Conservation (phyloP, 2,888 invertebrate species). For the Hypena proboscidalis region DNA sequence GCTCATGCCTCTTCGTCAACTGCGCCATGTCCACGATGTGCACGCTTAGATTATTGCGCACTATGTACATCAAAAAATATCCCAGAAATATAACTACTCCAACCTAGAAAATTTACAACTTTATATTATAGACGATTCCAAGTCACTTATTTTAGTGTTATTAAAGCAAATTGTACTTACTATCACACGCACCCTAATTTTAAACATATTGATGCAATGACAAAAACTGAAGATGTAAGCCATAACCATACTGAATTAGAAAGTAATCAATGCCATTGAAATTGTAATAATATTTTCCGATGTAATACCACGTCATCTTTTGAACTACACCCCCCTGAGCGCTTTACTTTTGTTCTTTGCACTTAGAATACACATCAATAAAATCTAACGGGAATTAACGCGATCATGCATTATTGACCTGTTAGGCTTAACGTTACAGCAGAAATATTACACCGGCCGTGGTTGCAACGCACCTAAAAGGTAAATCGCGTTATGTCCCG, state of each 20-base stretch:
- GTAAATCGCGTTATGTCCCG: too few species aligned
- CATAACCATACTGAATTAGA: conserved; percentile 47
- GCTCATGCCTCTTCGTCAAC: conserved; percentile 46
- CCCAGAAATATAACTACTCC: conserved; percentile 86
- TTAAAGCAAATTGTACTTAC: conserved; percentile 51
- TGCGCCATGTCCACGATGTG: conserved; percentile 76
- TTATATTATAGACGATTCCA: not conserved
- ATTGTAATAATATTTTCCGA: too few species aligned
- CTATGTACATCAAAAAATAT: conserved; percentile 76
- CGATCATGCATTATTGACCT: too few species aligned
- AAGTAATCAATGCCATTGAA: not conserved
- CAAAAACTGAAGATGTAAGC: conserved; percentile 12
- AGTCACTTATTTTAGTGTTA: too few species aligned
- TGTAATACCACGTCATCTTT: too few species aligned
- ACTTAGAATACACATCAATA: too few species aligned
- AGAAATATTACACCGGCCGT: too few species aligned
- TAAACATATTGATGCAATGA: conserved; percentile 47
- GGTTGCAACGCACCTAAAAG: too few species aligned
- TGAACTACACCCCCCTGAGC: too few species aligned
- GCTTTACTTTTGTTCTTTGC: too few species aligned
- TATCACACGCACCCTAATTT: conserved; percentile 71
- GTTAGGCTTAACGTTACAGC: too few species aligned
- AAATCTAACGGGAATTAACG: too few species aligned
- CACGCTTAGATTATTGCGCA: conserved; percentile 76
- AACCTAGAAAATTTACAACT: conserved; percentile 50